These are phyloP conservation scores for Lamellibrachia columna DNA, from an alignment of 2,888 invertebrate genomes.

Conservation along the genomic window DNA sequence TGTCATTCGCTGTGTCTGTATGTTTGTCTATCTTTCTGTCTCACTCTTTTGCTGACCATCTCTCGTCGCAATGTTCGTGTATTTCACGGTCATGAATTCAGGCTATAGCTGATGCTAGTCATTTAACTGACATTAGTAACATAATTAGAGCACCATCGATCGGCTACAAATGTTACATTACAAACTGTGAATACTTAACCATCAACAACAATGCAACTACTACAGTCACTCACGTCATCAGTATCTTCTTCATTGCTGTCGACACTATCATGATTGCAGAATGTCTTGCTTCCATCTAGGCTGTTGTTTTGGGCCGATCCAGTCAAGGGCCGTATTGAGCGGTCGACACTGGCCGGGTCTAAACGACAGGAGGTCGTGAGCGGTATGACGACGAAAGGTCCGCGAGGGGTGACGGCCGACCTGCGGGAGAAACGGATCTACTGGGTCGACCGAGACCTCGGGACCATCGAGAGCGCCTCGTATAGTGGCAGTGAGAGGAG, in stretches of 20 bases:
- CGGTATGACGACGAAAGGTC: neutral
- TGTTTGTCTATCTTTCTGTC: neutral
- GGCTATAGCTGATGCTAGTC: too few relatives aligned
- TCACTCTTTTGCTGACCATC: neutral
- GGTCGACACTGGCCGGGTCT: neutral
- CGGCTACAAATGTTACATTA: too few relatives aligned
- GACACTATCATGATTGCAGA: neutral
- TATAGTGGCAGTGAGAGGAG: constrained; percentile 78
- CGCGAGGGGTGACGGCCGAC: neutral
- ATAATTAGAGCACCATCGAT: too few relatives aligned
- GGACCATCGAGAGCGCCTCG: constrained; percentile 82
- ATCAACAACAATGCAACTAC: too few relatives aligned
- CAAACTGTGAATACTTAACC: too few relatives aligned
- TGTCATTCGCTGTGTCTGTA: neutral
- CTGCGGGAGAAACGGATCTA: constrained; percentile 75
- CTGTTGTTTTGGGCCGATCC: constrained; percentile 8
- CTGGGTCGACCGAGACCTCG: constrained; percentile 86
- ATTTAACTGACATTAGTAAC: too few relatives aligned
- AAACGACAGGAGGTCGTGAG: neutral
- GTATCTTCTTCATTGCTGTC: too few relatives aligned
- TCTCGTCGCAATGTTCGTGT: neutral
- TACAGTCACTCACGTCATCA: too few relatives aligned
- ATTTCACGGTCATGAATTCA: neutral
- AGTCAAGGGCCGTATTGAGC: neutral
- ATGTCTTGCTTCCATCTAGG: neutral